These are phyloP conservation scores for Melanotaenia parkinsoni DNA, from an alignment of 2,797 vertebrate species.

Conservation along the genomic window DNA sequence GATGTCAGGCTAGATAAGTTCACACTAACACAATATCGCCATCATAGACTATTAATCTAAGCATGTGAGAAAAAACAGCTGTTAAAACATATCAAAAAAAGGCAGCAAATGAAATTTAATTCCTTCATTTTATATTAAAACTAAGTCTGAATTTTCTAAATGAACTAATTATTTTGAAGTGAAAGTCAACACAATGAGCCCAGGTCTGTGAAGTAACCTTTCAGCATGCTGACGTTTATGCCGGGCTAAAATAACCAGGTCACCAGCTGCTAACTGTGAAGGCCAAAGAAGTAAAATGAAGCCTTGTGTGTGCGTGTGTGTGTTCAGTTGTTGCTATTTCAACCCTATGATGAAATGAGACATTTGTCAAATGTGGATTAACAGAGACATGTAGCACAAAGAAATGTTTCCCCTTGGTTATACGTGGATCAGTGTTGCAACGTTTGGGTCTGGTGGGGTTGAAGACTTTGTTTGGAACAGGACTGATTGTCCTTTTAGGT, in stretches of 20 bases:
- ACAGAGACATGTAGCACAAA: neutral
- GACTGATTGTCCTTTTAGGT: neutral
- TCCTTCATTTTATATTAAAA: neutral
- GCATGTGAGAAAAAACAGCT: no score
- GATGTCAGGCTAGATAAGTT: no score
- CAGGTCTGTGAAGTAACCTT: slow-evolving; percentile 71
- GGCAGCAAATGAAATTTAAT: neutral
- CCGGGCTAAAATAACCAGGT: slow-evolving; percentile 82
- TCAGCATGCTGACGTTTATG: slow-evolving; percentile 79
- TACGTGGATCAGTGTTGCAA: neutral
- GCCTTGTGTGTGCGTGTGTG: slow-evolving; percentile 19
- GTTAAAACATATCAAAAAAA: no score
- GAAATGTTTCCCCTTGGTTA: no score
- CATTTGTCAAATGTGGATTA: neutral
- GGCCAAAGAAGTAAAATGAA: slow-evolving; percentile 61
- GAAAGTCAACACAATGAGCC: neutral
- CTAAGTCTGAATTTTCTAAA: neutral
- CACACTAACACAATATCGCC: no score
- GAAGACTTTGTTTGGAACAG: neutral
- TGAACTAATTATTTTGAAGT: neutral
- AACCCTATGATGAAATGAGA: neutral
- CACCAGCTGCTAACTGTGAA: slow-evolving; percentile 69
- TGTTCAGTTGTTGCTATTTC: slow-evolving; percentile 36
- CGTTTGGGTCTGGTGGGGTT: neutral
- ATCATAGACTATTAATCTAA: no score